Evolutionary conservation across 1,140 invertebrate genomes (phyloP).

Genomic region (Zaprionus inermis): DNA sequence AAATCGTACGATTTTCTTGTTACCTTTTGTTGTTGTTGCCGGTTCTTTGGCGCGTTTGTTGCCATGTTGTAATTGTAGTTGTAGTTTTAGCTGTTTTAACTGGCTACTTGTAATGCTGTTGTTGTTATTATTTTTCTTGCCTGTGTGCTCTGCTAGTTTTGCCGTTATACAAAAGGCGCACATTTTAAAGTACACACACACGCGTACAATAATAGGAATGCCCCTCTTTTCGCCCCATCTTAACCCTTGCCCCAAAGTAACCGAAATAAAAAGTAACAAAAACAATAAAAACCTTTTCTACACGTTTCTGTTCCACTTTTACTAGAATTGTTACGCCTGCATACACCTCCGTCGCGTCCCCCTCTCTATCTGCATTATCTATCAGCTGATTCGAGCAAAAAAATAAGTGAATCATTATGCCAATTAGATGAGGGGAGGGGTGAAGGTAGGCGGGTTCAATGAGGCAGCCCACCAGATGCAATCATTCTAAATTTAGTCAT

Average conservation of each 20-base stretch:
- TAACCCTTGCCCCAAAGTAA: not conserved
- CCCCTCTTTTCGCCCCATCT: not conserved
- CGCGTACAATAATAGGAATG: not conserved
- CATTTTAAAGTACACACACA: conserved; percentile 23
- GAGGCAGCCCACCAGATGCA: conserved; percentile 8
- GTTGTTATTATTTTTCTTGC: conserved; percentile 1
- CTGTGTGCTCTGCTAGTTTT: conserved; percentile 9
- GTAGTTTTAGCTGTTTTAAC: conserved; percentile 36
- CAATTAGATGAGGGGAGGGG: not conserved
- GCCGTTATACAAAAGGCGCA: conserved; percentile 13
- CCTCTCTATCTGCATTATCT: not conserved
- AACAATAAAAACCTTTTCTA: conserved; percentile 6
- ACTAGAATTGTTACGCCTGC: conserved; percentile 8
- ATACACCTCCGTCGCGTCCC: not conserved
- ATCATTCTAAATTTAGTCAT: conserved; percentile 16
- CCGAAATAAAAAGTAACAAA: not conserved
- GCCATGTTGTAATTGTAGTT: conserved; percentile 30
- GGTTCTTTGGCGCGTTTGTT: conserved; percentile 55
- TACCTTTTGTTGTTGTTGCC: conserved; percentile 51
- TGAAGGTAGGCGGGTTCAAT: not conserved
- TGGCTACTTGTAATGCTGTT: conserved; percentile 14
- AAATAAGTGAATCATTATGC: conserved; percentile 13
- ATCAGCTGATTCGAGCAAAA: conserved; percentile 2
- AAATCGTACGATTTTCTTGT: conserved; percentile 78
- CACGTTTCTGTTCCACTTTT: conserved; percentile 13